Base-by-base conservation (phyloP, 2,113 vertebrate genomes). In the Ploceus nigricollis region DNA sequence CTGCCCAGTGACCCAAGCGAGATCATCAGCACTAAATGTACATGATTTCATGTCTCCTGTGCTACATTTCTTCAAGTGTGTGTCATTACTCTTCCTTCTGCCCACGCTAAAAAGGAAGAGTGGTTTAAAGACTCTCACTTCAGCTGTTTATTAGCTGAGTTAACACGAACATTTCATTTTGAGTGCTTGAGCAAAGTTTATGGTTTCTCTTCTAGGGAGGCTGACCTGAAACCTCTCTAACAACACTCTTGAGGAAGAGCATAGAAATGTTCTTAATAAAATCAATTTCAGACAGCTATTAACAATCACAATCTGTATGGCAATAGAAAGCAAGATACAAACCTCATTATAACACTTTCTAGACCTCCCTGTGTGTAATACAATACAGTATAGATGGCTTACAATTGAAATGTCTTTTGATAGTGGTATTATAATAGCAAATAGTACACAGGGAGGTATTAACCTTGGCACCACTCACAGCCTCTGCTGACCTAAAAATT, bases 111-210 rank as follows among this genome's bases (percentile, higher is more conserved):
- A 85, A 87, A 90, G 45, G 54, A 88, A 93, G 82, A 84, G 23
- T 66, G 42, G 37, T 96, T 92, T 94, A 86, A 95, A 94, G 93
- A 60, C 69, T 87, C 90, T 96, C 92, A 30, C 65, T 90, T 92
- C 69, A 84, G 76, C 76, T 80, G 56, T 96, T 95, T 93, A 89
- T 94, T 92, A 96, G 82, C 72, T 92, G 86, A 93, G 88, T 92
- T 94, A 93, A 89, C 60, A 84, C 68, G 92, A 95, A 95, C 69
- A 89, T 82, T 95, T 95, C 40, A 80, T 89, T 94, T 83, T 3
- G 13, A 87, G 69, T 35, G 5, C 76, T 88, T 81, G 68, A 88
- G 60, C 40, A 76, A 96, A 65, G 93, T 95, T 94, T 92, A 95
- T 87, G 57, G 69, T 76, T 94, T 93, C 61, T 39, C 30, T 88